Evolutionary conservation across 2,113 vertebrate genomes (phyloP).

Genomic region (Eulemur rufifrons): DNA sequence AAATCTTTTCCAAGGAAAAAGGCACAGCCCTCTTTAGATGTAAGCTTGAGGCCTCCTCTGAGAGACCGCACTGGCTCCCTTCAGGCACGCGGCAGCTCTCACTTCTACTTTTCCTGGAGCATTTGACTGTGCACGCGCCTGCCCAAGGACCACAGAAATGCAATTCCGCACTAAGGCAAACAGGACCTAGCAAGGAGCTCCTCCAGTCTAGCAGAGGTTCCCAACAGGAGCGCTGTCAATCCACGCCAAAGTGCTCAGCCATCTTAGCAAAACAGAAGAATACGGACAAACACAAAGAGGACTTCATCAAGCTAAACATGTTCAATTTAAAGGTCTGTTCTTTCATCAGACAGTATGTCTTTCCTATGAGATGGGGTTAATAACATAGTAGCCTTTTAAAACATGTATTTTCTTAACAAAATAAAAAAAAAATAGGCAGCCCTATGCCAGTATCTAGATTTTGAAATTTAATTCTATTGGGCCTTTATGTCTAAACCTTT

Average conservation of each 20-base stretch:
- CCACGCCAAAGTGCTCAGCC: neutral
- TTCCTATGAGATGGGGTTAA: neutral
- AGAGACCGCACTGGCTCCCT: fast-evolving
- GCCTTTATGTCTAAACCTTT: neutral
- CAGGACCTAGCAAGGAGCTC: neutral
- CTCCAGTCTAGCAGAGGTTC: neutral
- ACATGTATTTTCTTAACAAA: neutral
- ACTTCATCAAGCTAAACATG: neutral
- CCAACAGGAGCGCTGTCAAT: neutral
- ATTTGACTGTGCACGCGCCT: neutral
- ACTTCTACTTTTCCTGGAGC: neutral
- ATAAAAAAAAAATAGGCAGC: neutral
- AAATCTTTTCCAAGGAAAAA: neutral
- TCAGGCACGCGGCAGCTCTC: neutral
- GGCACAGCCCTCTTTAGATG: neutral
- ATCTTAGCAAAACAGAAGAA: neutral
- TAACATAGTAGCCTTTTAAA: neutral
- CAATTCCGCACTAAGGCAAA: neutral
- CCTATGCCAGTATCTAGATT: neutral
- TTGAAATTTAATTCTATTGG: neutral
- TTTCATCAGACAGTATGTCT: neutral
- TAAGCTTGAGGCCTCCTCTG: too few relatives aligned
- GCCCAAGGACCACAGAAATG: fast-evolving
- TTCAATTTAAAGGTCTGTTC: neutral
- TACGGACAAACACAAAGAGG: neutral